Evolutionary conservation across 92 coral and sea anemone species (phyloP).

Genomic region (Epizoanthus rinbou): DNA sequence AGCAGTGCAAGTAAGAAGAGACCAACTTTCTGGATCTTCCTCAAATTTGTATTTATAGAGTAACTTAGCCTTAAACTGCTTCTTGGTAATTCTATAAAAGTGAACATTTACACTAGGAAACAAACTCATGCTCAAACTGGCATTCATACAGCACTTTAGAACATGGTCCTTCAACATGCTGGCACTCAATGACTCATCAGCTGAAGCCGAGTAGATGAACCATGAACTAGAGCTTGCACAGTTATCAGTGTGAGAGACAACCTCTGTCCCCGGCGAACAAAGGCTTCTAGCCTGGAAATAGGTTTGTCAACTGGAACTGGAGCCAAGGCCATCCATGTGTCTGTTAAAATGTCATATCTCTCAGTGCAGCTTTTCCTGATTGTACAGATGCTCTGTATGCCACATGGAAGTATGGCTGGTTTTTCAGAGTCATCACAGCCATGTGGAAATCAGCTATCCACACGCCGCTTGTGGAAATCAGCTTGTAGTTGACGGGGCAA

Average conservation of each 20-base stretch:
- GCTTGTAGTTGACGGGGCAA: too few relatives aligned
- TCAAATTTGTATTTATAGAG: neutral
- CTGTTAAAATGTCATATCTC: slow-evolving; percentile 2
- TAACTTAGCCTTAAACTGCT: neutral
- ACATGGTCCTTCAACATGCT: neutral
- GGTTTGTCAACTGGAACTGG: neutral
- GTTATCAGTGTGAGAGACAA: neutral
- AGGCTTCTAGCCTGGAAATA: neutral
- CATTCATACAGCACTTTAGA: neutral
- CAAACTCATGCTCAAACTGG: neutral
- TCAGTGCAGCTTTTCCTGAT: neutral
- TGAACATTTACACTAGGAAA: neutral
- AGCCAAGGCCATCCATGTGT: neutral
- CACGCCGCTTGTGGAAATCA: too few relatives aligned
- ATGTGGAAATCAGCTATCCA: too few relatives aligned
- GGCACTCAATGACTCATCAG: slow-evolving; percentile 10
- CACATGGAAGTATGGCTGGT: neutral
- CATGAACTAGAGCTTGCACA: neutral
- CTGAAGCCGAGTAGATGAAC: neutral
- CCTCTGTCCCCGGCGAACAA: neutral
- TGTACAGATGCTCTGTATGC: neutral
- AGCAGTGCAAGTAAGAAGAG: neutral
- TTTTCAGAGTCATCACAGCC: neutral
- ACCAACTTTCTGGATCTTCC: neutral
- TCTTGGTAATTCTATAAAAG: neutral